phyloP scores from a whole-genome alignment of 2,888 invertebrate genomes.

The Biston betularia region DNA sequence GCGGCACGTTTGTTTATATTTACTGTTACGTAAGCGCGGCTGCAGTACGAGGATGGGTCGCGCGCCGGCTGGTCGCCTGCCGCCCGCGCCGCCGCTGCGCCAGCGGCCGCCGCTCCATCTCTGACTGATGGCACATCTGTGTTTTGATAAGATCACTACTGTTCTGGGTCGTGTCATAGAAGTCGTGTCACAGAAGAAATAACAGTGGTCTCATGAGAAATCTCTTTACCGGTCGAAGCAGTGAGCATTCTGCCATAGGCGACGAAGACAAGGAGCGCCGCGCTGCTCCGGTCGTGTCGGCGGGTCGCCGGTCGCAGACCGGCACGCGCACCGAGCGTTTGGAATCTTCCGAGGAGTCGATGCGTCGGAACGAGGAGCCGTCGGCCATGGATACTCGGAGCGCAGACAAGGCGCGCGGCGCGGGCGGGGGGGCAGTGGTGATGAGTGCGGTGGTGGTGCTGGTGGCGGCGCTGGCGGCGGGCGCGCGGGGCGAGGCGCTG shows the following conservation, averaged over 20 bases:
- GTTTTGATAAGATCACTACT: not conserved
- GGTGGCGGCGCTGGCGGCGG: constrained; percentile 26
- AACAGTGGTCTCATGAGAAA: not conserved
- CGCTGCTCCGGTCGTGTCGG: no score
- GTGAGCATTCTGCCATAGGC: no score
- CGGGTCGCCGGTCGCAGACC: no score
- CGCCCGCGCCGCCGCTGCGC: not conserved
- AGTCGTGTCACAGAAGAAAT: not conserved
- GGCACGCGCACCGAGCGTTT: no score
- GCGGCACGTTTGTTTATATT: constrained; percentile 49
- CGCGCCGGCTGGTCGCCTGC: constrained; percentile 39
- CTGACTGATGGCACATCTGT: not conserved
- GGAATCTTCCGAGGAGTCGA: no score
- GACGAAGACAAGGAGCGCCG: no score
- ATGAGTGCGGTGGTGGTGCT: constrained; percentile 30
- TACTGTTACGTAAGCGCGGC: constrained; percentile 49
- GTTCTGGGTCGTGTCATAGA: not conserved
- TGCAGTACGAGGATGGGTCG: constrained; percentile 50
- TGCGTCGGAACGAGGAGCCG: not conserved
- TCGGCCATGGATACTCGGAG: not conserved
- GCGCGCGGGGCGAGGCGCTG: constrained; percentile 47
- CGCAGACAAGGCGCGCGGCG: not conserved
- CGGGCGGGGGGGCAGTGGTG: not conserved
- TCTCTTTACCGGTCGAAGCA: not conserved
- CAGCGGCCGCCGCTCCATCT: constrained; percentile 3